These are phyloP conservation scores for Oreamnos americanus DNA, from an alignment of 2,113 vertebrate species.

Conservation along the genomic window DNA sequence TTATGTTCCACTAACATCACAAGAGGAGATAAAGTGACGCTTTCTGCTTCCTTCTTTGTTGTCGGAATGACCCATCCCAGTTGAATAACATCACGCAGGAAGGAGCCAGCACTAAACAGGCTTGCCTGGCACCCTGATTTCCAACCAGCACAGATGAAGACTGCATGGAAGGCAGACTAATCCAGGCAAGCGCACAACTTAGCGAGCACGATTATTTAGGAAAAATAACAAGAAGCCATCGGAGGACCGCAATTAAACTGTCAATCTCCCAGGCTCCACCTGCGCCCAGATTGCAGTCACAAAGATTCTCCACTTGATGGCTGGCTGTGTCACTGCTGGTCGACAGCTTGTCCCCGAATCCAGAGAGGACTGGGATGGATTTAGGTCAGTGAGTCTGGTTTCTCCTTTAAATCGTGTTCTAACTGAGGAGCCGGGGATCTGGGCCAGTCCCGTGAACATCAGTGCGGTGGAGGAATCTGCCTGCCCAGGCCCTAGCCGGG, in stretches of 20 bases:
- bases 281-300: slow-evolving; percentile 79
- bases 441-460: slow-evolving; percentile 65
- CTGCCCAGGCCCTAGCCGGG: slow-evolving; percentile 78
- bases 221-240: slow-evolving; percentile 71
- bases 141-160: slow-evolving; percentile 81
- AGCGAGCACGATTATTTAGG: slow-evolving; percentile 71
- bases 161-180: slow-evolving; percentile 79
- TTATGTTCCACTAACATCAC: slow-evolving; percentile 78
- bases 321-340: slow-evolving; percentile 83
- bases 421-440: slow-evolving; percentile 65
- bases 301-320: slow-evolving; percentile 85
- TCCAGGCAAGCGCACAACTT: slow-evolving; percentile 79
- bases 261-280: slow-evolving; percentile 77
- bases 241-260: slow-evolving; percentile 69
- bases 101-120: slow-evolving; percentile 79
- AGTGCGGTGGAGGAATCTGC: background rate
- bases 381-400: slow-evolving; percentile 86
- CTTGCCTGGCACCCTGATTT: slow-evolving; percentile 80
- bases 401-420: slow-evolving; percentile 78
- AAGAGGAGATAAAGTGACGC: slow-evolving; percentile 77
- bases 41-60: slow-evolving; percentile 83
- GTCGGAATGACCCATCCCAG: slow-evolving; percentile 79
- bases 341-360: slow-evolving; percentile 84
- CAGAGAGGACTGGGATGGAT: slow-evolving; percentile 83
- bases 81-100: slow-evolving; percentile 81